Base-by-base conservation (phyloP, 2,797 vertebrate genomes). In the Mus spretus region DNA sequence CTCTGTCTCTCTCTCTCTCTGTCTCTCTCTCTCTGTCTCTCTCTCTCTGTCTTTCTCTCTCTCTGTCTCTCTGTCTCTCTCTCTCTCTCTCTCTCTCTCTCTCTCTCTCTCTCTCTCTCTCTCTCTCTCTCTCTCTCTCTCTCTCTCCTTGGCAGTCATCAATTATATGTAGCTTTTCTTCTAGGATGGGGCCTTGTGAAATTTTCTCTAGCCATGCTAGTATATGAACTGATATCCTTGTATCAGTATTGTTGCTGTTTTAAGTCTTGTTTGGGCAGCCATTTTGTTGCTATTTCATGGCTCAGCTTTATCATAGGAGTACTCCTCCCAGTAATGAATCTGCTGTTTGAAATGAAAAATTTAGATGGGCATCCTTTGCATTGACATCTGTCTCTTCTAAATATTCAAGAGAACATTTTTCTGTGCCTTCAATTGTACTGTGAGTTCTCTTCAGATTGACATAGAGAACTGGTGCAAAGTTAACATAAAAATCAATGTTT, bases 301-400 rank as follows among this genome's bases (percentile, higher is more conserved):
- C 6, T 61, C n/a, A 82, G 3, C 6, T 40, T 94, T 91, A 5
- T 47, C 65, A 59, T 6, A 67, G 7, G 31, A 22, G 28, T 47
- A 44, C 61, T 70, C 6, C 19, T 4, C 37, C 10, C 8, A 37
- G 20, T 37, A 87, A 84, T 37, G 22, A 34, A 0, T 15, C 40
- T 88, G 84, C 26, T 65, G 34, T 74, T 89, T 47, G n/a, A 90
- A 91, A 81, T 72, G 47, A 31, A 95, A 90, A 93, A 82, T 72
- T 13, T 57, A 96, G 77, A 70, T 91, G 85, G 50, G 12, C 17
- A 61, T 75, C 53, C 37, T 84, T 19, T 72, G 6, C 26, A 65
- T 96, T 96, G 92, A 44, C 82, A 92, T 79, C 19, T 91, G 6
- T 93, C 13, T 81, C 28, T 85, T 94, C 11, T 31, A 88, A 89